Base-by-base conservation (phyloP, 2,797 vertebrate genomes). In the Epinephelus malabaricus region DNA sequence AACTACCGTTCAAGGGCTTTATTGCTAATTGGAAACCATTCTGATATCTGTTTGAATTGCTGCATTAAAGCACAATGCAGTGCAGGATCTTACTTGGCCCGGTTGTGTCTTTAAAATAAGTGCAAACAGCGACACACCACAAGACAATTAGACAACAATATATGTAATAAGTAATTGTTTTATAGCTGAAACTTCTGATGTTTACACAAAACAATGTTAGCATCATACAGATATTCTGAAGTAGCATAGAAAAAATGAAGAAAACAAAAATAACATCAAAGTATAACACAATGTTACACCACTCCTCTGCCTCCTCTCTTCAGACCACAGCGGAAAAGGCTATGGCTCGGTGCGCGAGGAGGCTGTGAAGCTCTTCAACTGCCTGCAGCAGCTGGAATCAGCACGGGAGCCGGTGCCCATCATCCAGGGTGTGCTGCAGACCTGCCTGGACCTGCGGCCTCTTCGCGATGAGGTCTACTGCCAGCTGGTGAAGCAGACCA, bases 401-500 rank as follows among this genome's bases (percentile, higher is more conserved):
- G 95, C 94, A 0, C 89, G 90, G 66, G 97, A 97, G 84, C 96
- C 97, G 0, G 91, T 96, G 86, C 96, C 97, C 59, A 96, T 99
- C 89, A 98, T 99, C 94, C 98, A 99, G 95, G 98, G 98, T 13
- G 92, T 99, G 86, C 96, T 99, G 84, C 98, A 99, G 93, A 99
- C 98, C 81, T 98, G 98, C 94, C 95, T 97, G 76, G 98, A 99
- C 94, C 96, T 99, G 94, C 97, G 96, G 0, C 95, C 97, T 0
- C 97, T 99, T 64, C 96, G 96, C 10, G 98, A 99, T 0, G 98
- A 99, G 93, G 96, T 99, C 91, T 99, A 98, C 95, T 97, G 98
- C 93, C 98, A 99, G 94, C 95, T 99, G 56, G 97, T 98, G 91
- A 99, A 99, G 93, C 98, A 99, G 95, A 99, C 98, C 81, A 98